Percentiles rank a stretch among this genome's conserved stretches.
Evolutionary conservation across 2,113 vertebrate species (phyloP).

Genomic region (Brachypteracias leptosomus): DNA sequence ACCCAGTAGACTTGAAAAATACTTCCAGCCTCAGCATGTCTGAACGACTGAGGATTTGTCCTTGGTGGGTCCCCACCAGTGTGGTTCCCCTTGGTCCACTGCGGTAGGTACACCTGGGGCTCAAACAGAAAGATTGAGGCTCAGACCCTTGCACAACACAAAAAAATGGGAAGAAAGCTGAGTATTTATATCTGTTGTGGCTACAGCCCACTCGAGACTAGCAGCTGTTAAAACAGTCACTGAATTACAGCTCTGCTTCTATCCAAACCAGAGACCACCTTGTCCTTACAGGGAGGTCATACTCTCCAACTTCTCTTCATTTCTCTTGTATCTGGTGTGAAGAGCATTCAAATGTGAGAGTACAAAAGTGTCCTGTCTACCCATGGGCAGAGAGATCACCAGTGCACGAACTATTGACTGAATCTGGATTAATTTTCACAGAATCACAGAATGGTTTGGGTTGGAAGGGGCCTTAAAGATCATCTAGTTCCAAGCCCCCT

Average conservation of each 20-base stretch:
- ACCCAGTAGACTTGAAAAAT: neutral
- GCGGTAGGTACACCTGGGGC: rapidly evolving
- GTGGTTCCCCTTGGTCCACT: neutral
- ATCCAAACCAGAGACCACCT: neutral
- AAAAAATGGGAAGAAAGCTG: neutral
- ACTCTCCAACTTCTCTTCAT: neutral
- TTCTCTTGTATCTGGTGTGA: neutral
- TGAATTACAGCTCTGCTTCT: neutral
- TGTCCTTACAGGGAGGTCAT: neutral
- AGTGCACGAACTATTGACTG: neutral
- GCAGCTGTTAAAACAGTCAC: neutral
- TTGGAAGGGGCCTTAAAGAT: neutral
- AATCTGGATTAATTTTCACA: neutral
- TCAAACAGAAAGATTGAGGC: rapidly evolving
- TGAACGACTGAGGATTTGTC: neutral
- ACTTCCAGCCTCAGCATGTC: neutral
- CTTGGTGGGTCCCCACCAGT: neutral
- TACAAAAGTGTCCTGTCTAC: neutral
- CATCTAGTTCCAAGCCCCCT: neutral
- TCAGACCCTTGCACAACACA: neutral
- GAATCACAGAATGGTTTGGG: neutral
- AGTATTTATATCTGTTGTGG: neutral
- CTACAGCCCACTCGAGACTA: neutral
- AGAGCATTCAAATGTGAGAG: neutral
- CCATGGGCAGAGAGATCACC: neutral